These are phyloP conservation scores for Acholoe squamosa DNA, from an alignment of 2,888 invertebrate genomes.

Conservation along the genomic window DNA sequence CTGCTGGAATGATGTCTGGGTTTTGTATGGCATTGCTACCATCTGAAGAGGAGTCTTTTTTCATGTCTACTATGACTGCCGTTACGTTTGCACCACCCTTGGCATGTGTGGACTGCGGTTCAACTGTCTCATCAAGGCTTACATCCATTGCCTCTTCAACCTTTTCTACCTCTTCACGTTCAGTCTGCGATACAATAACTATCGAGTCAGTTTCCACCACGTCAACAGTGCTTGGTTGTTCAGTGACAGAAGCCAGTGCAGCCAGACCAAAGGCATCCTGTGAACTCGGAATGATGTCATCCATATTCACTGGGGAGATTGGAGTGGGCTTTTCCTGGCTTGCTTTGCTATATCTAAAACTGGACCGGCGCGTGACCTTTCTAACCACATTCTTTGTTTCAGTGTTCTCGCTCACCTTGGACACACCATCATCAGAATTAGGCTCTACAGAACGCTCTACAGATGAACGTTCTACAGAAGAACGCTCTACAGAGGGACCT, in stretches of 20 bases:
- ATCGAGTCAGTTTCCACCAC: neutral
- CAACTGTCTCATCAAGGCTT: neutral
- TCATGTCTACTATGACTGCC: conserved; percentile 14
- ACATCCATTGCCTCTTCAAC: neutral
- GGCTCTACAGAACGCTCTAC: neutral
- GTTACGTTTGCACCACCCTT: neutral
- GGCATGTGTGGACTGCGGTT: neutral
- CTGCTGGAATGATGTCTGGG: conserved; percentile 63
- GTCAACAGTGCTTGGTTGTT: neutral
- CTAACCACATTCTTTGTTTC: neutral
- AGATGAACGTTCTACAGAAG: neutral
- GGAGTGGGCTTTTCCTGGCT: conserved; percentile 30
- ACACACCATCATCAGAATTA: conserved; percentile 19
- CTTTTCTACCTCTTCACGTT: neutral
- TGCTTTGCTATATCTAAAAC: conserved; percentile 57
- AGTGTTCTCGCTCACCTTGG: neutral
- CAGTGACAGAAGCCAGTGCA: neutral
- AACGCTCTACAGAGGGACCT: neutral
- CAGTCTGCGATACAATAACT: neutral
- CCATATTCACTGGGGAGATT: conserved; percentile 48
- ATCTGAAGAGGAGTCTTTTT: neutral
- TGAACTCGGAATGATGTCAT: conserved; percentile 61
- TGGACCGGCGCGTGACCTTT: neutral
- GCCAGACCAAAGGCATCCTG: conserved; percentile 47
- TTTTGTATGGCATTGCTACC: conserved; percentile 42